Conservation (phyloP, 1,140 invertebrate species). For the Nylanderia fulva region DNA sequence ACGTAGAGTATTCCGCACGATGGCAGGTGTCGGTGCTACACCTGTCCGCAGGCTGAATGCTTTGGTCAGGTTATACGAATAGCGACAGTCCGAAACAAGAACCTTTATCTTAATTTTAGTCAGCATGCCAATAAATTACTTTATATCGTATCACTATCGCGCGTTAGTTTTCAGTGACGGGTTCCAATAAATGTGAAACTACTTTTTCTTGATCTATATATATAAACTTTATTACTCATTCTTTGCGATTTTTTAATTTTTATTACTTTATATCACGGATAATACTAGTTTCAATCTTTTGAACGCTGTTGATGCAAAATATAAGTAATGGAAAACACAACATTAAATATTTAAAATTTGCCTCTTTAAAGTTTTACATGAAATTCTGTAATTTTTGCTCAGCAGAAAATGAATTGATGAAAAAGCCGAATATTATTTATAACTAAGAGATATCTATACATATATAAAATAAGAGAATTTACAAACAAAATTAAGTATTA, state of each 20-base stretch:
- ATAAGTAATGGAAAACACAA: background rate
- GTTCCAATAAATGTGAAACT: background rate
- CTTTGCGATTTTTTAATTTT: background rate
- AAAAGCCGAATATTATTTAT: background rate
- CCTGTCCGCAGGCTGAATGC: slow-evolving; percentile 74
- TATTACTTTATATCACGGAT: background rate
- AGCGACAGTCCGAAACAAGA: slow-evolving; percentile 51
- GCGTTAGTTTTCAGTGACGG: slow-evolving; percentile 15
- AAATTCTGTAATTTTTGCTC: background rate
- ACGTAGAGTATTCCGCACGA: slow-evolving; percentile 35
- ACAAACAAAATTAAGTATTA: background rate
- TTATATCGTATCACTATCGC: slow-evolving; percentile 6
- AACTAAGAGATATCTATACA: background rate
- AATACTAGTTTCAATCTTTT: background rate
- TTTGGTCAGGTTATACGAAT: slow-evolving; percentile 66
- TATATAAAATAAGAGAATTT: background rate
- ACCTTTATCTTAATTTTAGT: slow-evolving; percentile 44
- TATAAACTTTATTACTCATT: slow-evolving; percentile 4
- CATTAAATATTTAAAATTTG: background rate
- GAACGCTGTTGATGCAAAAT: background rate
- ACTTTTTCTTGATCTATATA: slow-evolving; percentile 3
- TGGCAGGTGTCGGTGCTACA: slow-evolving; percentile 79
- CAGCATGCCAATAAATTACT: slow-evolving; percentile 32
- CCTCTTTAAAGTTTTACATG: background rate
- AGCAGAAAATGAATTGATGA: background rate